Evolutionary conservation across 2,113 vertebrate genomes (phyloP).

Genomic region (Lepus americanus): DNA sequence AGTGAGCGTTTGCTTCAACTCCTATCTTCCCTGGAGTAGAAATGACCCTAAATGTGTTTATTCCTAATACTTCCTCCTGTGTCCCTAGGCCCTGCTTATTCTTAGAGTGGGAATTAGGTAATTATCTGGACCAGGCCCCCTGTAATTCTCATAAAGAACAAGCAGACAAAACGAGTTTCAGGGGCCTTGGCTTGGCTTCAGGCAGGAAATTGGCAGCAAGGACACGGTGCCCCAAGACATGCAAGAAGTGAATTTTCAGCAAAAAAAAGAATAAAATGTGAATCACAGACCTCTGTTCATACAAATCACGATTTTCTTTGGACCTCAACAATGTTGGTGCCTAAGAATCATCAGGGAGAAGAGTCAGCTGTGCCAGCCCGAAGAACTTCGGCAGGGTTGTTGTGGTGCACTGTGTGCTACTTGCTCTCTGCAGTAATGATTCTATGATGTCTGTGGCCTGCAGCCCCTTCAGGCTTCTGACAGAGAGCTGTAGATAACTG

Average conservation of each 20-base stretch:
- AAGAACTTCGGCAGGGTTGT: neutral
- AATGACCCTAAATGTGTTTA: neutral
- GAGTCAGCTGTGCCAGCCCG: neutral
- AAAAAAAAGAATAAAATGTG: neutral
- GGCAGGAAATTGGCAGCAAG: neutral
- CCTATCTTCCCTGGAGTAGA: neutral
- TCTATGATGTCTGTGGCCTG: neutral
- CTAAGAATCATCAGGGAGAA: neutral
- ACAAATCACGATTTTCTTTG: neutral
- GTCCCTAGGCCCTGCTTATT: conserved; percentile 11
- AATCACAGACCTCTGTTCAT: neutral
- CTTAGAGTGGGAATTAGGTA: conserved; percentile 68
- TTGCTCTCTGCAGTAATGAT: neutral
- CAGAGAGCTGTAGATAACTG: neutral
- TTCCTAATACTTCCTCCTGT: neutral
- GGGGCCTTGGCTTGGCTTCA: neutral
- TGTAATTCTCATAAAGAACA: conserved; percentile 57
- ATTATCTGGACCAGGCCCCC: conserved; percentile 42
- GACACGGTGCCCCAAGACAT: neutral
- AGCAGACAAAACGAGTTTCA: conserved; percentile 43
- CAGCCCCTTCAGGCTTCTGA: neutral
- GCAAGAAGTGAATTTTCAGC: neutral
- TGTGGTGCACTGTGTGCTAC: too few relatives aligned
- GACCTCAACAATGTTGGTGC: neutral
- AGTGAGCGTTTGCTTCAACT: neutral